phyloP scores from a whole-genome alignment of 2,888 invertebrate species.

The Acleris cristana region DNA sequence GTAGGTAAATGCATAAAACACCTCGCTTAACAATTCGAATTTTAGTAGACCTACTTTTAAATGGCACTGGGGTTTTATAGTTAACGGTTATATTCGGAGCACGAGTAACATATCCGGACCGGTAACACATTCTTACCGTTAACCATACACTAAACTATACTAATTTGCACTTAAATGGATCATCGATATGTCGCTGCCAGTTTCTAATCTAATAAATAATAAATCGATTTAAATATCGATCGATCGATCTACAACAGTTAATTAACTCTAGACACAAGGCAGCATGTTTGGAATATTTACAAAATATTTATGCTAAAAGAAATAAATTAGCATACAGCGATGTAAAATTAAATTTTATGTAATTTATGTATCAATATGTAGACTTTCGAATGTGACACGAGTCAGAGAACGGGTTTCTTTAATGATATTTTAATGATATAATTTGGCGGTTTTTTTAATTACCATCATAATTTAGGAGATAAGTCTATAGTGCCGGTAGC shows the following conservation, averaged over 20 bases:
- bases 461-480: neutral
- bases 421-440: constrained; percentile 21
- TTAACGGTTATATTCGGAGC: too few species aligned
- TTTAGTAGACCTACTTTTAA: too few species aligned
- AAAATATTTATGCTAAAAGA: constrained; percentile 35
- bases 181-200: constrained; percentile 23
- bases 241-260: constrained; percentile 11
- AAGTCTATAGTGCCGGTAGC: too few species aligned
- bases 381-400: constrained; percentile 25
- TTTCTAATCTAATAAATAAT: constrained; percentile 2
- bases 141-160: neutral
- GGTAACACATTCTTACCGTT: too few species aligned
- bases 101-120: too few species aligned
- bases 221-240: neutral
- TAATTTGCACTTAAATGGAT: constrained; percentile 28
- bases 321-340: constrained; percentile 24
- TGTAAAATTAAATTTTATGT: constrained; percentile 20
- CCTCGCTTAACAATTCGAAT: too few species aligned
- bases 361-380: constrained; percentile 12
- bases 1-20: too few species aligned
- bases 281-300: constrained; percentile 29
- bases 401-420: constrained; percentile 16
- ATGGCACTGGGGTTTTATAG: too few species aligned
- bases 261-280: constrained; percentile 8
- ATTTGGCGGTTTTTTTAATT: constrained; percentile 19